Conservation (phyloP, 2,888 invertebrate species). For the Odontomyia ornata region DNA sequence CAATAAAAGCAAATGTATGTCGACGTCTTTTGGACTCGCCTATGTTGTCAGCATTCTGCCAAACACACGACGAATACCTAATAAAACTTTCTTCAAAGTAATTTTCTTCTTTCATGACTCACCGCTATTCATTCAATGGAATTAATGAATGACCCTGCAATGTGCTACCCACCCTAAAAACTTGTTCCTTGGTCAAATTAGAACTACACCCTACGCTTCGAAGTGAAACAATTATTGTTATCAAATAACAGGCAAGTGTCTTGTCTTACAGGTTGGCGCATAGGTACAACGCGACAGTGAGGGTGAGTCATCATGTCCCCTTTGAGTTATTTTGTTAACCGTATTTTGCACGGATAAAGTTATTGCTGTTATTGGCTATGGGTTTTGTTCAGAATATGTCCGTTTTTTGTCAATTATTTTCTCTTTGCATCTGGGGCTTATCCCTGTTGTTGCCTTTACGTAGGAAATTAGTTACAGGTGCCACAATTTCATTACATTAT, state of each 20-base stretch:
- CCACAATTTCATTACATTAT: no score
- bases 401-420: no score
- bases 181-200: not conserved
- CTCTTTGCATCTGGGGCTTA: no score
- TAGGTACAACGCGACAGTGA: no score
- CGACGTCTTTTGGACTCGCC: no score
- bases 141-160: conserved; percentile 36
- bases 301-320: conserved; percentile 19
- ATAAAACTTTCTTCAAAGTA: not conserved
- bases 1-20: no score
- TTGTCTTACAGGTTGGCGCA: conserved; percentile 26
- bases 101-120: not conserved
- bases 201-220: not conserved
- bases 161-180: conserved; percentile 21
- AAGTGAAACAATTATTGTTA: conserved; percentile 9
- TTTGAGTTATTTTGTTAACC: no score
- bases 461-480: no score
- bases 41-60: not conserved
- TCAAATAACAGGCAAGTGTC: conserved; percentile 37
- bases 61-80: not conserved
- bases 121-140: not conserved
- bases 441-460: no score
- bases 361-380: no score
- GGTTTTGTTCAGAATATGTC: no score
- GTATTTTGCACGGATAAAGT: no score